Evolutionary conservation across 2,888 invertebrate genomes (phyloP), one percentile per base, ranked within the genome.

Genomic region (Hyposoter dolosus): DNA sequence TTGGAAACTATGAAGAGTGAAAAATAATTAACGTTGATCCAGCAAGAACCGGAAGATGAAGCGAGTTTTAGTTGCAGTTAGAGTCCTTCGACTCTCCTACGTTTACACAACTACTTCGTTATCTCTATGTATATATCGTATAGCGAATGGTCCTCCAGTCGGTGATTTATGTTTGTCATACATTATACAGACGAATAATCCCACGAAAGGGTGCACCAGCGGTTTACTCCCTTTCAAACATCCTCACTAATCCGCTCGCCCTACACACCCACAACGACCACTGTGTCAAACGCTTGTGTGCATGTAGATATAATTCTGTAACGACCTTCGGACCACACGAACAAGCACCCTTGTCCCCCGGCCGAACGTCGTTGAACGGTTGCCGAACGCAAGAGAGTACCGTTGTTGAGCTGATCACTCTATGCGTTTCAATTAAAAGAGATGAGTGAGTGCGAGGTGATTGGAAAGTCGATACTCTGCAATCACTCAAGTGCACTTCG

Each of bases 131-230:
- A 32, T 32, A 43, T 47, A 66, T 45, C 47, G 45, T 17, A 50
- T 32, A 66, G 40, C n/a, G 63, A 47, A 65, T 78, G 63, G 69
- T 77, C 76, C 85, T 85, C 82, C 82, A 82, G 76, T 76, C 84
- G 63, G 85, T 88, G 88, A 88, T 88, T 88, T 88, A 89, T 88
- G 88, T 88, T 89, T 88, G 89, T 90, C 91, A 91, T 91, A 92
- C 91, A 93, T 93, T 93, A 93, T 90, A 89, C 93, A 88, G 89
- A 89, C 93, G 93, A 93, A 93, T 93, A 93, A 93, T 93, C 93
- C 93, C 91, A 91, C 91, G 92, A 92, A 93, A 92, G 93, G 93
- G 92, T 92, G 89, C 90, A 91, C 87, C 74, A 47, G 63, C 87
- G 84, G 88, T 89, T 88, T 85, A 88, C 87, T 87, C 87, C 89